Evolutionary conservation across 2,888 invertebrate species (phyloP).

Genomic region (Vesta saturnalis): DNA sequence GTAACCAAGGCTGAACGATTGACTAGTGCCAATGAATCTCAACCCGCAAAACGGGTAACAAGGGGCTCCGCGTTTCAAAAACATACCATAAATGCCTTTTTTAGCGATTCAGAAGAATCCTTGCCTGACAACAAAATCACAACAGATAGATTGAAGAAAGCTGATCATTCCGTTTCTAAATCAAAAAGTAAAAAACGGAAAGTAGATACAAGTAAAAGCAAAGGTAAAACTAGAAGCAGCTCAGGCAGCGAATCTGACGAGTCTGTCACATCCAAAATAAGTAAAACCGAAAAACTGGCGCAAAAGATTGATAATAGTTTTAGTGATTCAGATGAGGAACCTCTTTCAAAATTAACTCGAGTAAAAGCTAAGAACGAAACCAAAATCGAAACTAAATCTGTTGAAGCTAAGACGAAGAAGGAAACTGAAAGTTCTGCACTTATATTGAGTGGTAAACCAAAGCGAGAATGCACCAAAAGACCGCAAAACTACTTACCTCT

Average conservation of each 20-base stretch:
- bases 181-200: too few species aligned
- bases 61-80: neutral
- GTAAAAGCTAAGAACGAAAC: constrained; percentile 27
- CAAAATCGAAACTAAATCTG: constrained; percentile 21
- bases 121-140: neutral
- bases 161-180: too few species aligned
- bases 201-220: neutral
- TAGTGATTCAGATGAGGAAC: constrained; percentile 74
- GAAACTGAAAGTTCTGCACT: neutral
- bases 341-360: constrained; percentile 67
- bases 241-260: constrained; percentile 28
- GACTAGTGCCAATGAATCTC: too few species aligned
- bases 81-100: neutral
- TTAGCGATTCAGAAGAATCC: constrained; percentile 28
- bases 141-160: too few species aligned
- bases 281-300: constrained; percentile 40
- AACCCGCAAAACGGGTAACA: neutral
- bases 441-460: constrained; percentile 51
- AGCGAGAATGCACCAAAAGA: constrained; percentile 58
- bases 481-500: constrained; percentile 59
- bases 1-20: too few species aligned
- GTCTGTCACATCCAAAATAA: constrained; percentile 41
- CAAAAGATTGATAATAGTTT: constrained; percentile 62
- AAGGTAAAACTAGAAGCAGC: constrained; percentile 9
- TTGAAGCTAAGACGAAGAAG: neutral